Base-by-base conservation (phyloP, 2,888 invertebrate genomes). In the Hyposoter didymator region DNA sequence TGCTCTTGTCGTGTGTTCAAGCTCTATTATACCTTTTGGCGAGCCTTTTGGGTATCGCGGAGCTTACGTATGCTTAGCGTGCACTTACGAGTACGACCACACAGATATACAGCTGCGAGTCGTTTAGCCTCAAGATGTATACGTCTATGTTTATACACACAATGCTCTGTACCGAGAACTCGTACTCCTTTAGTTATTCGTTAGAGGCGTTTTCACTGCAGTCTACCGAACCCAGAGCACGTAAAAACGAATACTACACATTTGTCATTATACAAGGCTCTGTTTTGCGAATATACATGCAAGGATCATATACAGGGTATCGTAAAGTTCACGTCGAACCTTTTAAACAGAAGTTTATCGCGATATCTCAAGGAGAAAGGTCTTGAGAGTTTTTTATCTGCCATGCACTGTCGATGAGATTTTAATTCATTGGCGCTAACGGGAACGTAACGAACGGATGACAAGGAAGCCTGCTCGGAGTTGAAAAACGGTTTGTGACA, bases 41-140 rank as follows among this genome's bases (percentile, higher is more conserved):
- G 35, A 75, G 59, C 32, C 19, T 78, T 69, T 35, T 39, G 75
- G 43, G 45, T 49, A 75, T 64, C 75, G 64, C 35, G 17, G 35
- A 43, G 64, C 35, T 82, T 82, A 82, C 70, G 82, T 83, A 85
- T 83, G 85, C 82, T 82, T 62, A 76, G 52, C 79, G 74, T 80
- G 82, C 80, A 78, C 73, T 82, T 85, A 78, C 19, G 75, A 64
- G 75, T 28, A 28, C 17, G 75, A 67, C 35, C 39, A 19, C 78
- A 32, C 32, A 39, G 22, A 32, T 22, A 62, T 69, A 32, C 32
- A 78, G 69, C 69, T 55, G 17, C 32, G 49, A 70, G 35, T 47
- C n/a, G 32, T 79, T 70, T 79, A 62, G 47, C 78, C 78, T 52
- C 64, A 28, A 19, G 66, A 28, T 66, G 49, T 39, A 74, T 66